Conservation (phyloP, 2,888 invertebrate species). For the Allolobophora icterica region DNA sequence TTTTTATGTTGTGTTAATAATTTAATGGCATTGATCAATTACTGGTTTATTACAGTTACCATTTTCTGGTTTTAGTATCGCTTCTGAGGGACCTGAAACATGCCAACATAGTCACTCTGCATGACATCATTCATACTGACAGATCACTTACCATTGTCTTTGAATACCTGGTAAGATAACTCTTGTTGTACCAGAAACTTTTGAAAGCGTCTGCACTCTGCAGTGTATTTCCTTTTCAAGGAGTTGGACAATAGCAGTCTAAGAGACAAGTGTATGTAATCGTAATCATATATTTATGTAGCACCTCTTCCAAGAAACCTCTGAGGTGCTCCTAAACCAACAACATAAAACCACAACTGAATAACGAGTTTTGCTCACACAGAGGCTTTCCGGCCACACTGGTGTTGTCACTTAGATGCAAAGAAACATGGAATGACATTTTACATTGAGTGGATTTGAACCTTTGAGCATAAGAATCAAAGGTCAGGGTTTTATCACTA, state of each 20-base stretch:
- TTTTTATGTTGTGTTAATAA: background rate
- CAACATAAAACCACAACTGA: background rate
- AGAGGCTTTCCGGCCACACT: background rate
- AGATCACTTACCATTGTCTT: slow-evolving; percentile 71
- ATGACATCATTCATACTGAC: slow-evolving; percentile 75
- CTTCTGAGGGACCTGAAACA: slow-evolving; percentile 73
- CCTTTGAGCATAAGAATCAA: background rate
- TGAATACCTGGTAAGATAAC: slow-evolving; percentile 69
- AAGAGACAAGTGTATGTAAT: background rate
- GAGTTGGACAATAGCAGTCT: background rate
- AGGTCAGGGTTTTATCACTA: background rate
- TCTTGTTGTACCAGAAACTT: background rate
- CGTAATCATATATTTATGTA: background rate
- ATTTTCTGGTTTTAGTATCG: slow-evolving; percentile 52
- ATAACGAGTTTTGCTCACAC: background rate
- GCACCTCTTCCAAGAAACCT: background rate
- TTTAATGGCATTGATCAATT: background rate
- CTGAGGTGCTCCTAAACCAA: background rate
- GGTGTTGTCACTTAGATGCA: background rate
- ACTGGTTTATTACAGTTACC: slow-evolving; percentile 52
- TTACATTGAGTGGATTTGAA: background rate
- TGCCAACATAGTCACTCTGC: slow-evolving; percentile 75
- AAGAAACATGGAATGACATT: background rate
- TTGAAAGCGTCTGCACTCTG: background rate
- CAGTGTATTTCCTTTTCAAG: background rate